phyloP scores from a whole-genome alignment of 2,113 vertebrate genomes.

The Campylomormyrus tamandua region DNA sequence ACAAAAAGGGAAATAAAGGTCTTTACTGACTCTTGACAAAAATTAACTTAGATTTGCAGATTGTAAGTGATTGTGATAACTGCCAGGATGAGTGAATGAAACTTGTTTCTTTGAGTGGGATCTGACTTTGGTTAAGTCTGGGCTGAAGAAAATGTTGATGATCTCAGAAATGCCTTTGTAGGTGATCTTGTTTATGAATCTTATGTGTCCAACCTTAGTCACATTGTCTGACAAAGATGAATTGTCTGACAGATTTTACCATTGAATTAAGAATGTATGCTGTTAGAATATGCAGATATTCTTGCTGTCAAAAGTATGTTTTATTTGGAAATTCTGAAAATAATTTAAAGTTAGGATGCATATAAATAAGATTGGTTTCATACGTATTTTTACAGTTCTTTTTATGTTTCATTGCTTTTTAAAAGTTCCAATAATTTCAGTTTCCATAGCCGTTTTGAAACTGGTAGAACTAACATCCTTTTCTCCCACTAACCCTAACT shows the following conservation, averaged over 20 bases:
- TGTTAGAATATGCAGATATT: background rate
- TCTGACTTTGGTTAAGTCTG: background rate
- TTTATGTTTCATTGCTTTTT: background rate
- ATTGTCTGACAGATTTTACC: background rate
- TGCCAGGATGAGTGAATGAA: background rate
- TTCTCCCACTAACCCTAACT: background rate
- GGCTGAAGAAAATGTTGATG: background rate
- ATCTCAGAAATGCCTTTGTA: background rate
- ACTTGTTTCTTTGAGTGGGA: background rate
- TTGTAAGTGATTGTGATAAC: background rate
- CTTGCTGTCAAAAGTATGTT: background rate
- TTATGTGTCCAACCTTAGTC: background rate
- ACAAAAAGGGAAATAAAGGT: background rate
- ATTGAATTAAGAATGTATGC: background rate
- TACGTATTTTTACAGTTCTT: background rate
- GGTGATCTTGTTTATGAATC: background rate
- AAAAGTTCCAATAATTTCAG: background rate
- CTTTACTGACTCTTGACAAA: background rate
- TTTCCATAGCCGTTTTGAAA: background rate
- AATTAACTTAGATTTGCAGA: background rate
- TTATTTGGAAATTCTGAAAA: background rate
- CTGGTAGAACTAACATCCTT: background rate
- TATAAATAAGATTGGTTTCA: background rate
- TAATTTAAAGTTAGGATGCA: background rate
- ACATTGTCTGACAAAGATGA: background rate